Conservation (phyloP, 2,113 vertebrate species). For the Grus americana region DNA sequence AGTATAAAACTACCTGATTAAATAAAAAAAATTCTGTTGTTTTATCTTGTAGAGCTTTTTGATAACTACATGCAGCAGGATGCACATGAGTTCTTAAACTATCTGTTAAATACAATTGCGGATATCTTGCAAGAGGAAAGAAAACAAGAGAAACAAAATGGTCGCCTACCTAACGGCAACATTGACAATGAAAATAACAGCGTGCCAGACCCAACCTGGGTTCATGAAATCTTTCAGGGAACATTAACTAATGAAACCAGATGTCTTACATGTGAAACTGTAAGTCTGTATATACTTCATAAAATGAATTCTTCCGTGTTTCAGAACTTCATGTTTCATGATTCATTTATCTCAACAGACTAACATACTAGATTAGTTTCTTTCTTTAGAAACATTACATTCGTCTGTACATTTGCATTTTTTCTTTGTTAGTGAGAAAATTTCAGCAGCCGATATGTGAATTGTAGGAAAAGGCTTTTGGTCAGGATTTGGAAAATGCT, state of each 20-base stretch:
- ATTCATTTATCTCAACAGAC: not conserved
- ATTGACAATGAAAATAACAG: conserved; percentile 76
- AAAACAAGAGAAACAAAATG: conserved; percentile 97
- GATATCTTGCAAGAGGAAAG: conserved; percentile 97
- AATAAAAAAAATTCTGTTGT: not conserved
- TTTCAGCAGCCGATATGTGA: not conserved
- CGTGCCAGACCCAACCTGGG: conserved; percentile 82
- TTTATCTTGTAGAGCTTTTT: conserved; percentile 86
- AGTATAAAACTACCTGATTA: not conserved
- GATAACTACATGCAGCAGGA: conserved; percentile 99
- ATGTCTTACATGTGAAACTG: conserved; percentile 87
- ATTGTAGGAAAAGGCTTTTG: not conserved
- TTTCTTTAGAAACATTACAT: not conserved
- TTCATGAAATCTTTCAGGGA: conserved; percentile 88
- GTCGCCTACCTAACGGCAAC: conserved; percentile 84
- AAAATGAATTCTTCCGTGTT: not conserved
- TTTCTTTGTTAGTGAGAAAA: not conserved
- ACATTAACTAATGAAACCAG: conserved; percentile 86
- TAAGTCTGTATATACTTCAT: conserved; percentile 42
- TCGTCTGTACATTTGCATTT: rapidly evolving
- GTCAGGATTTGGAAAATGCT: not conserved
- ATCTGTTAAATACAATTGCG: conserved; percentile 94
- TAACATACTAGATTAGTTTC: not conserved
- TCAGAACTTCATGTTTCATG: not conserved
- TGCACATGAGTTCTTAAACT: conserved; percentile 97